Conservation (phyloP, 2,888 invertebrate genomes). For the Drosophila colorata region DNA sequence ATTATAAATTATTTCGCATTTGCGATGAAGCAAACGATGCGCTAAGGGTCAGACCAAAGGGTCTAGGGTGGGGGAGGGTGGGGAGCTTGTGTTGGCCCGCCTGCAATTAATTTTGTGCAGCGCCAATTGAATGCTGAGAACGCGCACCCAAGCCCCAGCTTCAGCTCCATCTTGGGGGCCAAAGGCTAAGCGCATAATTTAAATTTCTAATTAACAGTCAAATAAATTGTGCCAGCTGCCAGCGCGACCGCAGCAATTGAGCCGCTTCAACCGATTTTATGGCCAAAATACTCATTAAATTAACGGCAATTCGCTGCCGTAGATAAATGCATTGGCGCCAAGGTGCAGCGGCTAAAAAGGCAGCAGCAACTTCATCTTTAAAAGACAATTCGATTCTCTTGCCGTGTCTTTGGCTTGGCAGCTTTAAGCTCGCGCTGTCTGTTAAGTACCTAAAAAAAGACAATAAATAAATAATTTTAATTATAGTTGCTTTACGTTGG, state of each 20-base stretch:
- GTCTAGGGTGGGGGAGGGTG: background rate
- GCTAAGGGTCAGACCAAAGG: conserved; percentile 39
- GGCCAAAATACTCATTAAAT: conserved; percentile 72
- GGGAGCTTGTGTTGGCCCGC: conserved; percentile 9
- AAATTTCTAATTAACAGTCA: conserved; percentile 79
- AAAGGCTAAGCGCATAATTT: conserved; percentile 76
- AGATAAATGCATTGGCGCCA: conserved; percentile 54
- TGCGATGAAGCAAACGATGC: conserved; percentile 62
- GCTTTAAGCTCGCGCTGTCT: background rate
- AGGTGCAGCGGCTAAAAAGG: conserved; percentile 15
- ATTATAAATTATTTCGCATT: conserved; percentile 78
- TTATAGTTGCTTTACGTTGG: too few relatives aligned
- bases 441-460: too few relatives aligned
- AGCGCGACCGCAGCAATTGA: conserved; percentile 62
- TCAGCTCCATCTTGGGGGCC: conserved; percentile 24
- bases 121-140: conserved; percentile 64
- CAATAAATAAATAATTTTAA: too few relatives aligned
- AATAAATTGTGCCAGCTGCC: conserved; percentile 73
- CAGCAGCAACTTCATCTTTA: conserved; percentile 3
- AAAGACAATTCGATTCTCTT: conserved; percentile 28
- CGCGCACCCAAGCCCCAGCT: conserved; percentile 8
- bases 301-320: conserved; percentile 67
- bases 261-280: conserved; percentile 68
- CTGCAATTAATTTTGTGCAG: conserved; percentile 75
- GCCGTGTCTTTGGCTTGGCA: background rate